A percentile compares a stretch with the other conserved stretches of the same genome.
phyloP scores from a whole-genome alignment of 2,797 vertebrate genomes.

The Leucoraja ocellata region DNA sequence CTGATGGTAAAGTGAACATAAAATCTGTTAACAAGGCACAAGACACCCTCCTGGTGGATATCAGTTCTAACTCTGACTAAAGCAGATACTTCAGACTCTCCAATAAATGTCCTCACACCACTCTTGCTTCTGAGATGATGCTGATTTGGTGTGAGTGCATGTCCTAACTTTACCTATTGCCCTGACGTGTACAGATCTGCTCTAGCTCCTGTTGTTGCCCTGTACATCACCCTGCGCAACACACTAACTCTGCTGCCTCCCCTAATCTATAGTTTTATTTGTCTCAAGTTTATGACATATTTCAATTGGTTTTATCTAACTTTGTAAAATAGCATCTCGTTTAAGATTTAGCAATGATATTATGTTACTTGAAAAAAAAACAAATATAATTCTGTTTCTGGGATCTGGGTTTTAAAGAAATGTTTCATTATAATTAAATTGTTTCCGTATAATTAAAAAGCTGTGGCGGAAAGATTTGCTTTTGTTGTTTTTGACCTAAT shows the following conservation, averaged over 20 bases:
- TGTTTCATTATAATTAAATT: conserved; percentile 35
- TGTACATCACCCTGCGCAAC: background rate
- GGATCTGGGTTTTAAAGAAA: conserved; percentile 37
- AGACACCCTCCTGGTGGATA: background rate
- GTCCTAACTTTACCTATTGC: conserved; percentile 21
- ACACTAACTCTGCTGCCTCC: conserved; percentile 24
- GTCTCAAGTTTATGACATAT: conserved; percentile 33
- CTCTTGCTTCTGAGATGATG: background rate
- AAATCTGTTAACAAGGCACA: background rate
- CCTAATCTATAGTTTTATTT: conserved; percentile 31
- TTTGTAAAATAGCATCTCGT: conserved; percentile 38
- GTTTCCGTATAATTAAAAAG: conserved; percentile 35
- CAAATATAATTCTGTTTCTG: conserved; percentile 36
- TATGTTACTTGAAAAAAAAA: conserved; percentile 37
- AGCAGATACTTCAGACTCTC: background rate
- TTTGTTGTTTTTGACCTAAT: background rate
- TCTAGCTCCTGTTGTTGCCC: background rate
- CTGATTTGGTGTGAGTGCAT: background rate
- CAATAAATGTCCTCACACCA: background rate
- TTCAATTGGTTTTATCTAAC: conserved; percentile 33
- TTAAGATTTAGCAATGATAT: conserved; percentile 35
- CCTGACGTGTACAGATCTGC: background rate
- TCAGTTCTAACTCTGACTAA: background rate
- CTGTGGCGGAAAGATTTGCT: conserved; percentile 17
- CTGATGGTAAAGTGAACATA: background rate